Evolutionary conservation across 2,797 vertebrate species (phyloP).

Genomic region (Dicrostonyx torquatus): DNA sequence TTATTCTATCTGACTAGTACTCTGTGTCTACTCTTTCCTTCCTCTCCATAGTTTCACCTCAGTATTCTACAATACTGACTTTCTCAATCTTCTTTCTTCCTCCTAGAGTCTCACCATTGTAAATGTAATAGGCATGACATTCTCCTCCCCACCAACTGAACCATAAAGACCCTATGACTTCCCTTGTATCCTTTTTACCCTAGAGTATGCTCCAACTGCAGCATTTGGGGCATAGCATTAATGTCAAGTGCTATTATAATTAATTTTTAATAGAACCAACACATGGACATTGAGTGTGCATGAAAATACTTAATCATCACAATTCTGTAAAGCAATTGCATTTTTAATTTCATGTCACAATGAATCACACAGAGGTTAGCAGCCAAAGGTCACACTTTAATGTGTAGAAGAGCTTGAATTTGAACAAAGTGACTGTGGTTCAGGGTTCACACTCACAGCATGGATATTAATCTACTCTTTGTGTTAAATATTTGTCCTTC

Average conservation of each 20-base stretch:
- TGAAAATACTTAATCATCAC: slow-evolving; percentile 5
- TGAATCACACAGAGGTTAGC: not conserved
- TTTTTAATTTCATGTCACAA: not conserved
- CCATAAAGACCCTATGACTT: not conserved
- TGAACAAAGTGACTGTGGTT: not conserved
- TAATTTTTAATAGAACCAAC: slow-evolving; percentile 4
- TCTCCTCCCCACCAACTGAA: not conserved
- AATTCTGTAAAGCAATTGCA: not conserved
- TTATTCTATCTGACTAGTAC: not conserved
- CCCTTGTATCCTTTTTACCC: not conserved
- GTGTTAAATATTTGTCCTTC: not conserved
- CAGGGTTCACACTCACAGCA: not conserved
- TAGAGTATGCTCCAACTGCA: not conserved
- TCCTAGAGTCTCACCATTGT: not conserved
- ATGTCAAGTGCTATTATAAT: slow-evolving; percentile 12
- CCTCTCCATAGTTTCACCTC: not conserved
- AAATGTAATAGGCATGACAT: not conserved
- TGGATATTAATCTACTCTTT: not conserved
- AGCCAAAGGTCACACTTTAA: not conserved
- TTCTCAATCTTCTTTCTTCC: not conserved
- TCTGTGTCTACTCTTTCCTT: not conserved
- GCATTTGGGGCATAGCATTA: not conserved
- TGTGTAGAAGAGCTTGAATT: not conserved
- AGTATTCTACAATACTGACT: not conserved
- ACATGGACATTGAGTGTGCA: not conserved